Evolutionary conservation across 1,140 invertebrate genomes (phyloP).

Genomic region (Penaeus vannamei): DNA sequence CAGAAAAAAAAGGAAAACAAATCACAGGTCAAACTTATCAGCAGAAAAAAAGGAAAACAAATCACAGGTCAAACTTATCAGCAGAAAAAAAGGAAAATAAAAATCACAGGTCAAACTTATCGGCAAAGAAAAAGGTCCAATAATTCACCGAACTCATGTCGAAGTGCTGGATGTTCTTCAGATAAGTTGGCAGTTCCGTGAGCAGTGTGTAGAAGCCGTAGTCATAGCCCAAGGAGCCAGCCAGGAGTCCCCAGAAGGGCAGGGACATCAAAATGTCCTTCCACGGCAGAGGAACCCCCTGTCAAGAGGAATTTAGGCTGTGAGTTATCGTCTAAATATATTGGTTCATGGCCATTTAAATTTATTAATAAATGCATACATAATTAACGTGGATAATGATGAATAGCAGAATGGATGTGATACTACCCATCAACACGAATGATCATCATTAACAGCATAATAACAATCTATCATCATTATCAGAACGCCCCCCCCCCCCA

Average conservation of each 20-base stretch:
- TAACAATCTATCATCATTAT: too few species aligned
- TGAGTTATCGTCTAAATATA: neutral
- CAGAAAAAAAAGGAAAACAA: neutral
- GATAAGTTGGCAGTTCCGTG: constrained; percentile 57
- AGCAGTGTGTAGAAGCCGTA: constrained; percentile 58
- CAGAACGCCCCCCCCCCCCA: neutral
- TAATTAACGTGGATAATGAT: too few species aligned
- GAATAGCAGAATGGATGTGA: too few species aligned
- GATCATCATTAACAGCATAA: too few species aligned
- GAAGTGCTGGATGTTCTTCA: constrained; percentile 61
- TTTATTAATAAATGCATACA: neutral
- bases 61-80: too few species aligned
- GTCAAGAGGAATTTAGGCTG: neutral
- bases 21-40: too few species aligned
- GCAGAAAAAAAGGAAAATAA: too few species aligned
- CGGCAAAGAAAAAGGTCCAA: too few species aligned
- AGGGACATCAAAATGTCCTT: constrained; percentile 39
- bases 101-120: too few species aligned
- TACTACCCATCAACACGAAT: too few species aligned
- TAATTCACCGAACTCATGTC: constrained; percentile 45
- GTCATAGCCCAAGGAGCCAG: constrained; percentile 49
- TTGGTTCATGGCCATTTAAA: neutral
- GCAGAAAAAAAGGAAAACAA: too few species aligned
- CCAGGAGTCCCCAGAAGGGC: constrained; percentile 51
- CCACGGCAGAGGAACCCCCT: constrained; percentile 47